Evolutionary conservation across 2,888 invertebrate species (phyloP).

Genomic region (Parnassius orleans): DNA sequence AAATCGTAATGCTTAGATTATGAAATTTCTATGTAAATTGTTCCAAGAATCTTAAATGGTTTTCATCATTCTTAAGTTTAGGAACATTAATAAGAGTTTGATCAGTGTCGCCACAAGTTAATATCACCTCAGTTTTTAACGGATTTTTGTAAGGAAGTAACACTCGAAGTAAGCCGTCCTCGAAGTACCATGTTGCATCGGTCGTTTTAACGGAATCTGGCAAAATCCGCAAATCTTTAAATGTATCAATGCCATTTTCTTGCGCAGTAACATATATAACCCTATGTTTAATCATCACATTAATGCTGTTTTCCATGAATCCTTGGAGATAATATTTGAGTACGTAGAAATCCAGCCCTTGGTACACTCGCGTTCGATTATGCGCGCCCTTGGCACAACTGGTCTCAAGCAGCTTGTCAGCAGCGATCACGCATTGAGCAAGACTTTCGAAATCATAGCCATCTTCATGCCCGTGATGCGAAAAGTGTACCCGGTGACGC

Average conservation of each 20-base stretch:
- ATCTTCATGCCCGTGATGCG: neutral
- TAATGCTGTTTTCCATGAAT: neutral
- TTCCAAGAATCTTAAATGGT: neutral
- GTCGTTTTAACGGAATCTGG: constrained; percentile 21
- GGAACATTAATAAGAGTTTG: neutral
- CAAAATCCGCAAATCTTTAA: constrained; percentile 19
- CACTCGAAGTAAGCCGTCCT: constrained; percentile 8
- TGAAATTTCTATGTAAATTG: no score
- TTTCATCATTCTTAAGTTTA: neutral
- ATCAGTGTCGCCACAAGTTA: neutral
- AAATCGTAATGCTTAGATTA: no score
- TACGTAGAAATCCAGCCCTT: neutral
- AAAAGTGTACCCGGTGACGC: neutral
- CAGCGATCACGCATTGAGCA: neutral
- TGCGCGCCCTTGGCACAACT: neutral
- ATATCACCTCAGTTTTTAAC: constrained; percentile 4
- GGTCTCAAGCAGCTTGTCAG: neutral
- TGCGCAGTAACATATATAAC: constrained; percentile 1
- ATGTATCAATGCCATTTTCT: neutral
- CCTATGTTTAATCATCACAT: neutral
- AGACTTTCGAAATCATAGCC: neutral
- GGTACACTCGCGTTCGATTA: neutral
- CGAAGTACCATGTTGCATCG: constrained; percentile 21
- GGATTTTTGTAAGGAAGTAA: constrained; percentile 15
- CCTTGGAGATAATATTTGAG: constrained; percentile 5